phyloP scores from a whole-genome alignment of 2,113 vertebrate genomes.

The Motacilla alba region DNA sequence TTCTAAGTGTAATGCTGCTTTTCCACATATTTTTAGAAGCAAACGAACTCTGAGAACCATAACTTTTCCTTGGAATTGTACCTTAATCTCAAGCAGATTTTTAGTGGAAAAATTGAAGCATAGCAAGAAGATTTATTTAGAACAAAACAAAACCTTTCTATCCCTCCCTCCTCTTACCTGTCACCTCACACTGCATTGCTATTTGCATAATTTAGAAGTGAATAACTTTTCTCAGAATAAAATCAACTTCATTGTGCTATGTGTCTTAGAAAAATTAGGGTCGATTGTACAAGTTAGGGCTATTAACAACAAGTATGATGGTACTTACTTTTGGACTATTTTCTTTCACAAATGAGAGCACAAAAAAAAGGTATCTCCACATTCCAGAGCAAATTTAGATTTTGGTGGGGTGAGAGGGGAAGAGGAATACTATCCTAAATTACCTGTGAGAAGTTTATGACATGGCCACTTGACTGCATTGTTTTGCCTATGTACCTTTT shows the following conservation, averaged over 20 bases:
- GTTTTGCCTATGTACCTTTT: constrained; percentile 34
- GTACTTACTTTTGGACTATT: neutral
- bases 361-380: neutral
- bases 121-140: neutral
- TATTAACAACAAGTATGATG: neutral
- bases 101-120: constrained; percentile 2
- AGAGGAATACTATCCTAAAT: constrained; percentile 28
- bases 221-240: constrained; percentile 10
- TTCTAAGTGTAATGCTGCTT: neutral
- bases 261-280: neutral
- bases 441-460: constrained; percentile 57
- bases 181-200: neutral
- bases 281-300: neutral
- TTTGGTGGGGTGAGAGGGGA: neutral
- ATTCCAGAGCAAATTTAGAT: constrained; percentile 13
- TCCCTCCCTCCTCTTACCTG: neutral
- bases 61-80: neutral
- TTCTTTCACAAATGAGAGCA: neutral
- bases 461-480: constrained; percentile 29
- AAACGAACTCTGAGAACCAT: neutral
- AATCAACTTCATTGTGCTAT: neutral
- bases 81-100: constrained; percentile 44
- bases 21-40: neutral
- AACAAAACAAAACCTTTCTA: neutral
- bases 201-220: neutral